Base-by-base conservation (phyloP, 2,888 invertebrate genomes). In the Hirtodrosophila duncani region DNA sequence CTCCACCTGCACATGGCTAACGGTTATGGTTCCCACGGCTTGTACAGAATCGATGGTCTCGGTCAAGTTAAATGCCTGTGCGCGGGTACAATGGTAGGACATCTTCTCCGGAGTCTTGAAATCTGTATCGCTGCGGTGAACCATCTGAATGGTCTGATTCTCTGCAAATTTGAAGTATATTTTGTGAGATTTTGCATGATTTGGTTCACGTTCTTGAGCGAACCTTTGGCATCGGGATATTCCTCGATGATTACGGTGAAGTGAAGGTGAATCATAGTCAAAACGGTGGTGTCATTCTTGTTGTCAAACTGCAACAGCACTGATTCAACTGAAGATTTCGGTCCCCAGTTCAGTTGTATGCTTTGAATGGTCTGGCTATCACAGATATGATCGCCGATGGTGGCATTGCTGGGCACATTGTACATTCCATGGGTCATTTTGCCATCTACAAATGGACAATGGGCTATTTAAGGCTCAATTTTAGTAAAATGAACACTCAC, bases 1-100 rank as follows among this genome's bases (percentile, higher is more conserved):
- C 87, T 95, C 91, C 72, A 92, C 89, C 82, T 94, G 94, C 30
- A 94, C 87, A 52, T 90, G 87, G 13, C 89, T 88, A 7, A 94
- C 79, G 11, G 88, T 88, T 16, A 94, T 81, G 3, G 83, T 84
- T 5, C 89, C 91, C n/a, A 75, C n/a, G n/a, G n/a, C n/a, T n/a
- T n/a, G n/a, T n/a, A n/a, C n/a, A n/a, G n/a, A n/a, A 13, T 42
- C 37, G 16, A 83, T 23, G 6, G 69, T 66, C 41, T 82, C 78
- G 13, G 88, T 89, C 77, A 93, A 85, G 81, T 90, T 89, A 21
- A 93, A 83, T 8, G 80, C 84, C 61, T 92, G 91, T 38, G 89
- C 82, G 38, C 90, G 88, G 18, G 88, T 84, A 87, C 94, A 95
- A 70, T 91, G 91, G 87, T 94, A 95, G 0, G 95, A 95, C 70